Evolutionary conservation across 2,797 vertebrate species (phyloP), one percentile per base, ranked within the genome.

Genomic region (Muscicapa striata): DNA sequence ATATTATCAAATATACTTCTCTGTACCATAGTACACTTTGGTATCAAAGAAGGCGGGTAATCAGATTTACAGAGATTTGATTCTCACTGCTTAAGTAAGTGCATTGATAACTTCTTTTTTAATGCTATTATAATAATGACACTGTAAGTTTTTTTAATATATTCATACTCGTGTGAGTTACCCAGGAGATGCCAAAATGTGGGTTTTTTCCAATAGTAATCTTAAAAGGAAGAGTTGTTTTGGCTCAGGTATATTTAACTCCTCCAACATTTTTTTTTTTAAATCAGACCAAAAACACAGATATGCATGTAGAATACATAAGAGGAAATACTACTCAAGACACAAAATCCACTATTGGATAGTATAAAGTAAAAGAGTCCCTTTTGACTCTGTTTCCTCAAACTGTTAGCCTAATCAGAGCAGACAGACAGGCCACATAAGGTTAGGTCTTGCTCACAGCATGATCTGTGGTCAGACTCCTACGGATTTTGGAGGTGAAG

Each of bases 31-130:
- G 59, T 72, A 78, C 48, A 83, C 52, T 67, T 82, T 19, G 22
- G 7, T n/a, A 82, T 83, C 74, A 86, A 89, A 93, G 89, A 74
- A 86, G 64, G 52, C 26, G 12, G 67, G 91, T 38, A 59, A 91
- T 89, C 69, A 87, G 84, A 89, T 89, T 82, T 92, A 87, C 63
- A 84, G 79, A 84, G 74, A 62, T 73, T 90, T 89, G 59, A 27
- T 96, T 83, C 34, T 92, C 29, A 22, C 24, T 48, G 57, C 34
- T 75, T 86, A 77, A 96, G 49, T 85, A 96, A 95, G 36, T 62
- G 48, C 55, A 87, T 18, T 32, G 27, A 75, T 55, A 62, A 54
- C 22, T 66, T 55, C 20, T 59, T 89, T 84, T 95, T 84, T 18
- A 74, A 80, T 58, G 61, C 24, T 34, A 69, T 68, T 79, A 64